Conservation (phyloP, 2,888 invertebrate species). For the Dryobotodes eremita region DNA sequence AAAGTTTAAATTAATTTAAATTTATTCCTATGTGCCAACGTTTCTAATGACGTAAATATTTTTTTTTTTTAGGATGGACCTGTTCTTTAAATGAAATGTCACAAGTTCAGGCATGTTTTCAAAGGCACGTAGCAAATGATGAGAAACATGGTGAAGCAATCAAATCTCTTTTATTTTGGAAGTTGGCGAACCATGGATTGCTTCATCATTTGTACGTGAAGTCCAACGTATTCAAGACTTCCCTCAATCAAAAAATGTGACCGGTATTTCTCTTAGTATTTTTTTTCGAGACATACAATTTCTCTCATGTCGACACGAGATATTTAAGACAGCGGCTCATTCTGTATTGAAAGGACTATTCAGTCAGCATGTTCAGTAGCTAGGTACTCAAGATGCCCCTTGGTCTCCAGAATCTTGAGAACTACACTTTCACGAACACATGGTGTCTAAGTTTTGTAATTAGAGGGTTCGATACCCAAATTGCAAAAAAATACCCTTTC, state of each 20-base stretch:
- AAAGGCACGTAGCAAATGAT: slow-evolving; percentile 6
- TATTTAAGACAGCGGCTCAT: background rate
- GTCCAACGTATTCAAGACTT: background rate
- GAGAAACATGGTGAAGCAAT: background rate
- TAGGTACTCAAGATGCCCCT: no score
- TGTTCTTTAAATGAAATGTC: background rate
- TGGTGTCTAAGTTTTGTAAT: no score
- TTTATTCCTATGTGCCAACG: background rate
- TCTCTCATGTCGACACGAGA: background rate
- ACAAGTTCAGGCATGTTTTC: background rate
- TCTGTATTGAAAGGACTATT: background rate
- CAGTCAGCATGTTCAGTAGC: no score
- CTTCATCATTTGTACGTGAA: background rate
- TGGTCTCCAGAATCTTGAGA: no score
- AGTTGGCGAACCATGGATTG: background rate
- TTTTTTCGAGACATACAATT: background rate
- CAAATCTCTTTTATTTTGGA: background rate
- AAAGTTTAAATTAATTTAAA: no score
- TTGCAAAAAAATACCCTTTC: no score
- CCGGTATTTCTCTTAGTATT: background rate
- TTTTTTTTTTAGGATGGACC: background rate
- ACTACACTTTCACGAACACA: no score
- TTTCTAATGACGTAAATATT: background rate
- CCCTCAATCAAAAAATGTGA: slow-evolving; percentile 10
- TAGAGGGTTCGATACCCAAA: no score